These are phyloP conservation scores for Chamaea fasciata DNA, from an alignment of 2,113 vertebrate species.

Conservation along the genomic window DNA sequence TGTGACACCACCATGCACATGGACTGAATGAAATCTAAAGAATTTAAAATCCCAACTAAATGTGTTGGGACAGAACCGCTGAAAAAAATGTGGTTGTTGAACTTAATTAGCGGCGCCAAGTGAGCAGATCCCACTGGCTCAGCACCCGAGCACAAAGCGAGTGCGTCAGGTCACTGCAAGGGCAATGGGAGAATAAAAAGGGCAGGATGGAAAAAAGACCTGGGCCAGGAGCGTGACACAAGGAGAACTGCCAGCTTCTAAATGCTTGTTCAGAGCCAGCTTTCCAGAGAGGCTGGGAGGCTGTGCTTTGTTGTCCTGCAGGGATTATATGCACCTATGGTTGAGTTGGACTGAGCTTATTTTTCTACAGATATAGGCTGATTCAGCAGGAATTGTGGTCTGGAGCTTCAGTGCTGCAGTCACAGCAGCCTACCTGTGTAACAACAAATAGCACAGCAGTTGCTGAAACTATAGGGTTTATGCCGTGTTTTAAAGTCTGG, in stretches of 20 bases:
- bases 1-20: constrained; percentile 8
- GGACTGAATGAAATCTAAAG: constrained; percentile 48
- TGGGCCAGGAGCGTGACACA: constrained; percentile 42
- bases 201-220: constrained; percentile 40
- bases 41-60: constrained; percentile 48
- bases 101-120: neutral
- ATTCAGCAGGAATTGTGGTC: neutral
- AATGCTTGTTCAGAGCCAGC: neutral
- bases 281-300: neutral
- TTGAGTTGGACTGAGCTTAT: neutral
- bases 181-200: constrained; percentile 24
- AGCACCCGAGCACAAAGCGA: constrained; percentile 15
- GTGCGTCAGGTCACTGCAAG: constrained; percentile 4
- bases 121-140: constrained; percentile 35
- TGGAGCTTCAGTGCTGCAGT: neutral
- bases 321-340: neutral
- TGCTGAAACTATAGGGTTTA: neutral
- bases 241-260: constrained; percentile 45
- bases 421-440: neutral
- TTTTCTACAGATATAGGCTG: neutral
- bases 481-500: neutral
- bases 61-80: neutral
- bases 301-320: neutral
- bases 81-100: constrained; percentile 4
- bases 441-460: neutral